Conservation (phyloP, 2,797 vertebrate genomes). For the Oryzias sinensis region DNA sequence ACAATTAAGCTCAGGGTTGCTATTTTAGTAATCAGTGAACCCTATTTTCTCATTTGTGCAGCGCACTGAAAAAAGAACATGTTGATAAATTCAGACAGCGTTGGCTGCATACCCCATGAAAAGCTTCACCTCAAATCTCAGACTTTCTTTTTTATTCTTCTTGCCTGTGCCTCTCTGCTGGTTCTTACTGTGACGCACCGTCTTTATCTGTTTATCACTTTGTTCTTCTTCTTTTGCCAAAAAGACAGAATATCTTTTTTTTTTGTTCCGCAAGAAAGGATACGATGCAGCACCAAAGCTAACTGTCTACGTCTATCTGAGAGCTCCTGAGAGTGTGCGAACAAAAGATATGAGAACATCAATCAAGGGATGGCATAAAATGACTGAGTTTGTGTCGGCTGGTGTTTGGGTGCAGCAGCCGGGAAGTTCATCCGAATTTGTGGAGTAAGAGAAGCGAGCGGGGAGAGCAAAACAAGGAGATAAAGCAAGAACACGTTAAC, state of each 20-base stretch:
- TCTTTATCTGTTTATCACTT: conserved; percentile 43
- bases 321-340: conserved; percentile 43
- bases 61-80: conserved; percentile 16
- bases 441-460: conserved; percentile 9
- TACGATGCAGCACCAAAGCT: conserved; percentile 46
- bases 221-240: conserved; percentile 42
- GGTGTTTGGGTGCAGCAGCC: conserved; percentile 34
- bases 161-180: conserved; percentile 15
- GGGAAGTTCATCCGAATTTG: conserved; percentile 38
- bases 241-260: conserved; percentile 1
- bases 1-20: conserved; percentile 1
- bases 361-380: conserved; percentile 38
- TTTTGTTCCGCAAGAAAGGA: conserved; percentile 30
- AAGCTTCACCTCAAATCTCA: conserved; percentile 8
- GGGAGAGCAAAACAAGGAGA: conserved; percentile 20
- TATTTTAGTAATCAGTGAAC: conserved; percentile 18
- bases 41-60: conserved; percentile 18
- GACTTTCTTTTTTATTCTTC: conserved; percentile 19
- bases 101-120: conserved; percentile 28
- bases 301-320: conserved; percentile 43
- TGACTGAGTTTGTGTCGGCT: conserved; percentile 26
- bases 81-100: conserved; percentile 14
- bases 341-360: conserved; percentile 54
- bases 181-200: conserved; percentile 29
- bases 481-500: conserved; percentile 29